Conservation (phyloP, 2,797 vertebrate species). For the Margarornis squamiger region DNA sequence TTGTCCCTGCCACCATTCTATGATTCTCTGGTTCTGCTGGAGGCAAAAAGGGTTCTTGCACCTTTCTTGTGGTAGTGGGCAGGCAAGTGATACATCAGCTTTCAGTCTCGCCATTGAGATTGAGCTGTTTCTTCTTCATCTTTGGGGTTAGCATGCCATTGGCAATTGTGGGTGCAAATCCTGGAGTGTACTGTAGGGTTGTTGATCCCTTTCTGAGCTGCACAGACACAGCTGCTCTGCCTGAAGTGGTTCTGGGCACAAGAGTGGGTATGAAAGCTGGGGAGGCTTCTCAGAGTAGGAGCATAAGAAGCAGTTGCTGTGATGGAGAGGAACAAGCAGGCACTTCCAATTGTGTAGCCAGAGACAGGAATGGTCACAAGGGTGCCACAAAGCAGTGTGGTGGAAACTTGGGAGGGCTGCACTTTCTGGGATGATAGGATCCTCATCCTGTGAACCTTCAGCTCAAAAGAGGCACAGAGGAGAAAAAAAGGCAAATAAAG, state of each 20-base stretch:
- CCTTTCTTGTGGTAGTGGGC: neutral
- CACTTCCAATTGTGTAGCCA: neutral
- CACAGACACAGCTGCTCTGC: neutral
- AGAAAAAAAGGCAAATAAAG: neutral
- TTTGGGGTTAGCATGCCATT: neutral
- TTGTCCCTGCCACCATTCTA: neutral
- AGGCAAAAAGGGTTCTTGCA: neutral
- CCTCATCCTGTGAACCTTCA: neutral
- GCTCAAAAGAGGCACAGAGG: neutral
- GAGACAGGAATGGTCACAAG: neutral
- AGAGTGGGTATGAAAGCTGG: neutral
- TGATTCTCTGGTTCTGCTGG: neutral
- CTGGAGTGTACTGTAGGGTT: neutral
- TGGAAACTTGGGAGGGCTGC: neutral
- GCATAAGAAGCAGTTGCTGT: neutral
- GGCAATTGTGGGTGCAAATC: neutral
- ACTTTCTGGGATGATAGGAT: neutral
- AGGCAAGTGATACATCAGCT: neutral
- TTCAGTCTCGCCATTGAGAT: neutral
- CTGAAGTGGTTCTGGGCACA: neutral
- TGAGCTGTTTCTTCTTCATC: neutral
- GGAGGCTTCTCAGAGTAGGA: neutral
- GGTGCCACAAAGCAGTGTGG: rapidly evolving
- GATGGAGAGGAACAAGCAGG: neutral
- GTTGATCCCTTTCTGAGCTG: neutral